Evolutionary conservation across 2,113 vertebrate species (phyloP).

Genomic region (Ptyas mucosa): DNA sequence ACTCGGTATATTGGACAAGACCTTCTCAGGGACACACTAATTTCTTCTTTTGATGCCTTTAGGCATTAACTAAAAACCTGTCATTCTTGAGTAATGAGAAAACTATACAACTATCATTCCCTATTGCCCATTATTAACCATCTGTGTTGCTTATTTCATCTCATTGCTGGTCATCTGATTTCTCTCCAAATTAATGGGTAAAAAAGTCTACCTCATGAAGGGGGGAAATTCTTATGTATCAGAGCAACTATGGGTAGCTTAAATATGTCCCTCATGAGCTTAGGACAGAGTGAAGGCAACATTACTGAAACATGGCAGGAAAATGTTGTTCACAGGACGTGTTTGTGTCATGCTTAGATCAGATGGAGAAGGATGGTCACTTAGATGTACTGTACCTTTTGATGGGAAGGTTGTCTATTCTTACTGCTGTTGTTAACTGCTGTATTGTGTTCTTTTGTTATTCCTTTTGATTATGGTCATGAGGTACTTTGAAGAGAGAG

Average conservation of each 20-base stretch:
- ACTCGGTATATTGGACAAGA: not conserved
- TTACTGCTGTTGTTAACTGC: not conserved
- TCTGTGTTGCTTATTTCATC: not conserved
- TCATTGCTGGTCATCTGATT: not conserved
- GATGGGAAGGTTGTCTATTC: not conserved
- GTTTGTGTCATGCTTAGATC: not conserved
- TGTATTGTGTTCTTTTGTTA: not conserved
- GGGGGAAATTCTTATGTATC: not conserved
- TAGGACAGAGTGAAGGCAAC: not conserved
- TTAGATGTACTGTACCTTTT: not conserved
- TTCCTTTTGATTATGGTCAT: not conserved
- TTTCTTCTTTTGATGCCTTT: not conserved
- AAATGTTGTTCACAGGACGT: not conserved
- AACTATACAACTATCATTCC: not conserved
- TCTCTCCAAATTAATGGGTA: not conserved
- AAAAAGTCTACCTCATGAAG: not conserved
- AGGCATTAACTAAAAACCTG: not conserved
- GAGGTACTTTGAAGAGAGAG: not conserved
- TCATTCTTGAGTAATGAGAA: not conserved
- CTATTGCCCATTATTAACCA: not conserved
- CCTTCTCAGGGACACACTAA: not conserved
- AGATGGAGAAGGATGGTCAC: not conserved
- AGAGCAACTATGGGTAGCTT: not conserved
- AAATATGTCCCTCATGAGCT: not conserved
- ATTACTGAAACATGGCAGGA: not conserved